Base-by-base conservation (phyloP, 2,888 invertebrate species). In the Andrena flavipes region DNA sequence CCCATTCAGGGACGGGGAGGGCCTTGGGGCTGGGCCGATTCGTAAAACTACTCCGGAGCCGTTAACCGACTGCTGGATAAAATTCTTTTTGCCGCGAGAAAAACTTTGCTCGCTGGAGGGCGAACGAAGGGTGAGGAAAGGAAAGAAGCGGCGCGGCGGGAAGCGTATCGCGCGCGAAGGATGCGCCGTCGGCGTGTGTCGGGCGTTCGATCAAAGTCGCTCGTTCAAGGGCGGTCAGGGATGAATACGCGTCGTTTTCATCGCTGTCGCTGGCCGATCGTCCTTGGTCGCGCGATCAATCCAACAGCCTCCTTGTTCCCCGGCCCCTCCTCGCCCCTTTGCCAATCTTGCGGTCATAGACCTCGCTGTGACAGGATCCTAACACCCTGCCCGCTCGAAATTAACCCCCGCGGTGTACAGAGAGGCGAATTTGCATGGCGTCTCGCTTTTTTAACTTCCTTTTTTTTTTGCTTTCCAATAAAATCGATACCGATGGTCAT, bases 41-140 rank as follows among this genome's bases (percentile, higher is more conserved):
- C 71, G 80, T 76, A 60, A 77, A 84, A 85, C 77, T 84, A 77
- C 56, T 20, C 51, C 68, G 33, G 70, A 79, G 72, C 72, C 80
- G 86, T 87, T 85, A 85, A 85, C 87, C 82, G 77, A 80, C 82
- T 78, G 65, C 48, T 54, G 69, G 85, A 77, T 82, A 87, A 87
- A 85, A 85, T 76, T 78, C 84, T 87, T 87, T 86, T 80, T 76
- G 69, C 62, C 75, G 63, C 48, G 77, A 63, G 81, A 87, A 82
- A 85, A 85, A 87, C 60, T 87, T 85, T 73, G 76, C 73, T 67
- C 77, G 51, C 33, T 59, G 48, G 56, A 77, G 68, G 76, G 65
- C 64, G 62, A 49, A 60, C 60, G 13, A 64, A 35, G 49, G 77
- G 33, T 10, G 16, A 42, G 23, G 26, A 8, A n/a, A 30, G 30